These are phyloP conservation scores for Chelonus formosanus DNA, from an alignment of 2,888 invertebrate genomes.

Conservation along the genomic window DNA sequence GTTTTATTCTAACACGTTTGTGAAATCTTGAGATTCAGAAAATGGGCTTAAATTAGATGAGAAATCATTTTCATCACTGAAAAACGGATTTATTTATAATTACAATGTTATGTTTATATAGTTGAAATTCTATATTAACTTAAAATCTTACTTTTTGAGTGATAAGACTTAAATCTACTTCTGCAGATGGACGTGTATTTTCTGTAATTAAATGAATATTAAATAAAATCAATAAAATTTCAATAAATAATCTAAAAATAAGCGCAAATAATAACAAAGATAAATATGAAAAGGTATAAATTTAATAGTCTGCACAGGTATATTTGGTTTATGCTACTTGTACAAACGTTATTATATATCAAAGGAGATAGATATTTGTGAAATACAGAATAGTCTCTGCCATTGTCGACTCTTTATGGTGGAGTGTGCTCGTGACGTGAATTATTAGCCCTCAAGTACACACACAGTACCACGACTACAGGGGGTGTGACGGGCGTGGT, in stretches of 20 bases:
- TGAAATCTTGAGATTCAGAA: too few relatives aligned
- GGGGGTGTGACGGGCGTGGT: constrained; percentile 55
- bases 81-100: too few relatives aligned
- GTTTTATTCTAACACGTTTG: too few relatives aligned
- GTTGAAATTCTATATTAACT: too few relatives aligned
- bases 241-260: neutral
- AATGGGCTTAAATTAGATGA: too few relatives aligned
- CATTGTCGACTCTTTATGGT: constrained; percentile 60
- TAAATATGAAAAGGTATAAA: neutral
- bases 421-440: constrained; percentile 62
- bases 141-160: too few relatives aligned
- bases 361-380: constrained; percentile 21
- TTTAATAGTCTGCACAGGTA: too few relatives aligned
- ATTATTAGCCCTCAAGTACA: constrained; percentile 58
- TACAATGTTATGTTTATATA: too few relatives aligned
- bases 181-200: too few relatives aligned
- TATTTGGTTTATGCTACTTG: constrained; percentile 2
- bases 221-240: neutral
- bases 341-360: constrained; percentile 11
- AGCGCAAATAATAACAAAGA: neutral
- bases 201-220: too few relatives aligned
- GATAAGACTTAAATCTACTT: too few relatives aligned
- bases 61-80: too few relatives aligned
- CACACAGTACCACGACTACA: constrained; percentile 29
- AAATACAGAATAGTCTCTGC: constrained; percentile 32